phyloP scores from a whole-genome alignment of 2,113 vertebrate species.

The Machaerirhynchus nigripectus region DNA sequence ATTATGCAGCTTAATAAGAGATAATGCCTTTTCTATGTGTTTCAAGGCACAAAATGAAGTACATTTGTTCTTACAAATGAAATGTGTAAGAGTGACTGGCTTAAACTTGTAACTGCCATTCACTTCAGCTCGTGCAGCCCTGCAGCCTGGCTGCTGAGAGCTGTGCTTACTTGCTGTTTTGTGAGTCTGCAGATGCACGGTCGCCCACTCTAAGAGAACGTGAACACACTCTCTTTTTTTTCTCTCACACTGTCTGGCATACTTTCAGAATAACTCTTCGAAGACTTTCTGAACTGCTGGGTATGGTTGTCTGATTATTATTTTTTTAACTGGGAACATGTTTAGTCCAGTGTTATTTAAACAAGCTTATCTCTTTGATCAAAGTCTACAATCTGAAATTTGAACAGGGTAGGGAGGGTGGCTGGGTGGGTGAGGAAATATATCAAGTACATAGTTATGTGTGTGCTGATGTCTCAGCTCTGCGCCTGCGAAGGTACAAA shows the following conservation, averaged over 20 bases:
- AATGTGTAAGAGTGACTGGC: background rate
- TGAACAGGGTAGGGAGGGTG: slow-evolving; percentile 39
- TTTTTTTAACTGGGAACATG: slow-evolving; percentile 34
- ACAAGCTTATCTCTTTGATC: slow-evolving; percentile 70
- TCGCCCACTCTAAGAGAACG: slow-evolving; percentile 30
- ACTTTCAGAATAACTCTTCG: slow-evolving; percentile 70
- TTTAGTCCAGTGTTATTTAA: slow-evolving; percentile 66
- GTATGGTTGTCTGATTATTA: slow-evolving; percentile 66
- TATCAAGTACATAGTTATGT: background rate
- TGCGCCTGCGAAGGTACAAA: background rate
- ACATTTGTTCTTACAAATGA: background rate
- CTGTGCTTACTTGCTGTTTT: slow-evolving; percentile 61
- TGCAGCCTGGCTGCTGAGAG: slow-evolving; percentile 59
- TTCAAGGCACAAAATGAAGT: background rate
- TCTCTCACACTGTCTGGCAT: slow-evolving; percentile 53
- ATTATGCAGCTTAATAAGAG: background rate
- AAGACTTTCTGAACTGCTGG: slow-evolving; percentile 66
- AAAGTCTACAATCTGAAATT: slow-evolving; percentile 66
- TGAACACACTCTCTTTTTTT: slow-evolving; percentile 34
- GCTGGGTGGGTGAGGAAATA: slow-evolving; percentile 25
- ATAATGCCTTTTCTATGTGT: background rate
- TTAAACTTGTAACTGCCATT: slow-evolving; percentile 39
- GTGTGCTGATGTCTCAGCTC: slow-evolving; percentile 1
- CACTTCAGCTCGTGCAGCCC: slow-evolving; percentile 32
- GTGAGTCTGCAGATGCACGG: slow-evolving; percentile 54